Evolutionary conservation across 2,888 invertebrate genomes (phyloP), one percentile per base, ranked within the genome.

Genomic region (Ophioninae sp.): DNA sequence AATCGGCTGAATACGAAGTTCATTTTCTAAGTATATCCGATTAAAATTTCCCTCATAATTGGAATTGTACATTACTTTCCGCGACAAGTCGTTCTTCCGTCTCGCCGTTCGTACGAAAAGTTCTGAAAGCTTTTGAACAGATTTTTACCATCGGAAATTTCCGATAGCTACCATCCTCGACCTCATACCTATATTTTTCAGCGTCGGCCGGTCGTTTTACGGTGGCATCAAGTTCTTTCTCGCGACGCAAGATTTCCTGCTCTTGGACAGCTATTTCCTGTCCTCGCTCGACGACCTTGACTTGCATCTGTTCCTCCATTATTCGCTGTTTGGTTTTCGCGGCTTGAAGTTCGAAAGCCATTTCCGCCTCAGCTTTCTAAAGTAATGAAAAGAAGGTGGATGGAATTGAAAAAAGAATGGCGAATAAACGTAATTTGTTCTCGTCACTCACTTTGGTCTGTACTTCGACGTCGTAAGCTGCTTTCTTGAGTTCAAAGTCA

Each of bases 241-340:
- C 98, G 39, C 97, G 95, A 85, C 99, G 95, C 89, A 97, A 95
- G 88, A 98, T 98, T 94, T 99, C 99, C 94, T 99, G 99, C 88
- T 99, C 98, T 93, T 99, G 98, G 0, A 99, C 97, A 73, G 96
- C 96, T 89, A 99, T 99, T 93, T 98, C 97, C 92, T 99, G 99
- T 0, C 96, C 96, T 79, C 98, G 95, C 93, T 98, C 98, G 39
- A 98, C 96, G 0, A 98, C 97, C 86, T 96, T 96, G 81, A 99
- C 98, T 92, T 99, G 98, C 99, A 99, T 99, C 91, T 98, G 97
- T 93, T 99, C 99, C 90, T 99, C 98, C 93, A 98, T 98, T 89
- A 98, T 98, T 85, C 97, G 95, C 91, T 99, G 99, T 89, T 98
- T 97, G 0, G 98, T 99, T 93, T 99, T 99, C 0, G 98, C 98